phyloP scores from a whole-genome alignment of 2,113 vertebrate species.

The Nerophis lumbriciformis region DNA sequence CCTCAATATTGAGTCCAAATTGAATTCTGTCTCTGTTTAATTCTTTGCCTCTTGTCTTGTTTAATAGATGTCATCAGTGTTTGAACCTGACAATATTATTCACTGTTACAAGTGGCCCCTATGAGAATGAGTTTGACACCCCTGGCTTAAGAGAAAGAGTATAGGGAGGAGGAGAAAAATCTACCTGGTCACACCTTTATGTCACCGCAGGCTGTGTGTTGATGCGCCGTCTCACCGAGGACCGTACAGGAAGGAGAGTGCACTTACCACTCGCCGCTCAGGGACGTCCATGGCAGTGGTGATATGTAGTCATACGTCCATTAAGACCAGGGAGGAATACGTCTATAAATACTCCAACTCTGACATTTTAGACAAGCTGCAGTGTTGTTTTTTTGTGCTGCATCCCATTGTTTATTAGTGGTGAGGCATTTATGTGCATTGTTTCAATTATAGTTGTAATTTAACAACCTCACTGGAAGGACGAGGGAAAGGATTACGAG shows the following conservation, averaged over 20 bases:
- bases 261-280: slow-evolving; percentile 35
- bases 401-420: slow-evolving; percentile 33
- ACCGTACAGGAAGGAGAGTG: slow-evolving; percentile 33
- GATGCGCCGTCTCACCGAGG: slow-evolving; percentile 21
- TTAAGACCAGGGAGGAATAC: slow-evolving; percentile 25
- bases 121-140: no score
- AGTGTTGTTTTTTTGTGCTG: not conserved
- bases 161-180: not conserved
- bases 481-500: slow-evolving; percentile 39
- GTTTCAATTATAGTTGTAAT: slow-evolving; percentile 51
- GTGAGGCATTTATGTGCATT: slow-evolving; percentile 31
- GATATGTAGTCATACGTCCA: slow-evolving; percentile 25
- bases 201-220: slow-evolving; percentile 30
- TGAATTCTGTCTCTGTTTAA: no score
- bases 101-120: no score
- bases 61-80: no score
- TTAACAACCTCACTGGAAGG: slow-evolving; percentile 24
- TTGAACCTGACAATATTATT: no score
- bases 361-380: not conserved
- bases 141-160: no score
- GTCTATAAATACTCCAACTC: slow-evolving; percentile 8
- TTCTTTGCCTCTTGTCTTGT: no score
- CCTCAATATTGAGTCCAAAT: no score
- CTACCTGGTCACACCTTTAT: slow-evolving; percentile 49
- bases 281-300: slow-evolving; percentile 33